phyloP scores from a whole-genome alignment of 2,113 vertebrate genomes.

The Scytalopus superciliaris region DNA sequence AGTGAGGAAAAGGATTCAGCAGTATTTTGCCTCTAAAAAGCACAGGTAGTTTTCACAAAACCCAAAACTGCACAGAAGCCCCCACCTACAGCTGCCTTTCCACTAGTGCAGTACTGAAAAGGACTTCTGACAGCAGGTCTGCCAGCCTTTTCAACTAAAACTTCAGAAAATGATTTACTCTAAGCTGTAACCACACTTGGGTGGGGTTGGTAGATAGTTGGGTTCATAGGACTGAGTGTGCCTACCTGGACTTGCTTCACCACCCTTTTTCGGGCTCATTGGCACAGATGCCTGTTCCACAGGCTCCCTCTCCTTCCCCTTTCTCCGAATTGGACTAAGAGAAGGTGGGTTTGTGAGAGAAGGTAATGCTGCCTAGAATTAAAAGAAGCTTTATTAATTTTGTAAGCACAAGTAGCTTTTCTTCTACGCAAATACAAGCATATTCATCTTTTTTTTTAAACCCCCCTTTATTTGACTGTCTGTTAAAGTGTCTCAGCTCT shows the following conservation, averaged over 20 bases:
- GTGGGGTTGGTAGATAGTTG: background rate
- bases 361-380: constrained; percentile 87
- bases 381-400: background rate
- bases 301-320: constrained; percentile 90
- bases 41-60: background rate
- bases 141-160: background rate
- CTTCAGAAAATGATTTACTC: background rate
- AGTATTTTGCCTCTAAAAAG: background rate
- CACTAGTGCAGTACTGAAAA: background rate
- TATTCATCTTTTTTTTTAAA: background rate
- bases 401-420: background rate
- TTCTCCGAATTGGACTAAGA: constrained; percentile 93
- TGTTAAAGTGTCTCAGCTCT: background rate
- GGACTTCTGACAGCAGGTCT: background rate
- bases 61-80: background rate
- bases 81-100: background rate
- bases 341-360: constrained; percentile 93
- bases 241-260: constrained; percentile 85
- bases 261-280: constrained; percentile 91
- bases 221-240: background rate
- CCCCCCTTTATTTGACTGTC: background rate
- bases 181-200: fast-evolving
- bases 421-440: background rate
- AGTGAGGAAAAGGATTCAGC: background rate
- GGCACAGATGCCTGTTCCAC: constrained; percentile 80